These are phyloP conservation scores for Eubasilissa splendida DNA, from an alignment of 2,888 invertebrate genomes.

Conservation along the genomic window DNA sequence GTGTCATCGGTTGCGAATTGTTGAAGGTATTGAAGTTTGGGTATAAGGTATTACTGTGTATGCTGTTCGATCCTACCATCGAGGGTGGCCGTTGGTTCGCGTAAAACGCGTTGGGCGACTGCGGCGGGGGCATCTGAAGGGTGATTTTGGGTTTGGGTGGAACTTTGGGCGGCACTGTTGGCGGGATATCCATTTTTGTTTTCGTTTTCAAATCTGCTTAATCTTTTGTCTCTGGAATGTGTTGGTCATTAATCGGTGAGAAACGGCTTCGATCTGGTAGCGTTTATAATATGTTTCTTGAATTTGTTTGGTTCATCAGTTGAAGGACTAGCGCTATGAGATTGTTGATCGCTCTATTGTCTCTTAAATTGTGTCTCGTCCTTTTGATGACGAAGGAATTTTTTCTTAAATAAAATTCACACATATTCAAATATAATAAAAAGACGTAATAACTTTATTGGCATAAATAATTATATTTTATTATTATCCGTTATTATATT, in stretches of 20 bases:
- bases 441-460: background rate
- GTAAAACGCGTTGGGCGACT: conserved; percentile 60
- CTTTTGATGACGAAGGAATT: conserved; percentile 22
- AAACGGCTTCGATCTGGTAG: too few relatives aligned
- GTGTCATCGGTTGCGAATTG: conserved; percentile 64
- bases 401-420: conserved; percentile 29
- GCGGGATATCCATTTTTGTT: conserved; percentile 63
- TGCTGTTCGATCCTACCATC: conserved; percentile 45
- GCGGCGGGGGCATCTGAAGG: conserved; percentile 68
- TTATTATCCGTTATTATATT: too few relatives aligned
- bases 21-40: conserved; percentile 60
- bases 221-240: conserved; percentile 16
- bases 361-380: conserved; percentile 15
- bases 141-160: conserved; percentile 69
- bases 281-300: conserved; percentile 7
- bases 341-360: conserved; percentile 35
- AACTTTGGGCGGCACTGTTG: conserved; percentile 63
- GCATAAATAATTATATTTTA: background rate
- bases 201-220: background rate
- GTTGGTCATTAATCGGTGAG: background rate
- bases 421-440: conserved; percentile 15
- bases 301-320: conserved; percentile 20
- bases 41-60: conserved; percentile 50
- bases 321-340: conserved; percentile 30
- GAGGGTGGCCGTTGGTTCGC: conserved; percentile 33